These are phyloP conservation scores for Nasonia longicornis DNA, from an alignment of 1,140 invertebrate genomes.

Conservation along the genomic window DNA sequence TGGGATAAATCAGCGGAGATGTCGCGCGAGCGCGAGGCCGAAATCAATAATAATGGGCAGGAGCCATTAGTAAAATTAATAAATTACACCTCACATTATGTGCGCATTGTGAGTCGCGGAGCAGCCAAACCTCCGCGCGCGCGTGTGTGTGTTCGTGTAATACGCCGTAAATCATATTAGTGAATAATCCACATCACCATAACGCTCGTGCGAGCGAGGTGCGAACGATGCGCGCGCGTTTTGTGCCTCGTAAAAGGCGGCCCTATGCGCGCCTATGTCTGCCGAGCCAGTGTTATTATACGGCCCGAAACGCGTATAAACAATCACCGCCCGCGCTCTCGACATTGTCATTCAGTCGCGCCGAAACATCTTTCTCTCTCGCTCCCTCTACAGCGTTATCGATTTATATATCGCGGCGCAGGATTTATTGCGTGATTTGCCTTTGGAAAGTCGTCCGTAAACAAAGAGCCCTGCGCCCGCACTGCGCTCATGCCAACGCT, in stretches of 20 bases:
- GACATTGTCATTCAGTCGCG: constrained; percentile 40
- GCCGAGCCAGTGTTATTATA: neutral
- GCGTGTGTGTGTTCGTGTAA: constrained; percentile 57
- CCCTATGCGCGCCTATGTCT: neutral
- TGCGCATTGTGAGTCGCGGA: constrained; percentile 67
- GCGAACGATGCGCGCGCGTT: constrained; percentile 44
- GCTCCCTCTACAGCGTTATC: neutral
- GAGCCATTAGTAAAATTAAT: constrained; percentile 72
- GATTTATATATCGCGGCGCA: constrained; percentile 26
- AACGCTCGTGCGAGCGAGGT: constrained; percentile 18
- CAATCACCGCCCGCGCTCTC: neutral
- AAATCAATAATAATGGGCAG: constrained; percentile 71
- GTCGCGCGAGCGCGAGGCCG: constrained; percentile 49
- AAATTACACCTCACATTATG: constrained; percentile 71
- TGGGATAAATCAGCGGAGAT: constrained; percentile 62
- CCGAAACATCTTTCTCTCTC: constrained; percentile 23
- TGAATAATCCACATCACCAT: constrained; percentile 69
- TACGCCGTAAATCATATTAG: constrained; percentile 70
- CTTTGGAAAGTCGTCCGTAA: constrained; percentile 31
- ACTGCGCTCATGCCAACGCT: neutral
- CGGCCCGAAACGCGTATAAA: neutral
- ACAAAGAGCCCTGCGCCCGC: constrained; percentile 3
- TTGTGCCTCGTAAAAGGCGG: constrained; percentile 49
- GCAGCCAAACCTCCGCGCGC: constrained; percentile 29
- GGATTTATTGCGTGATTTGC: constrained; percentile 31